Evolutionary conservation across 2,888 invertebrate species (phyloP).

Genomic region (Tachina fera): DNA sequence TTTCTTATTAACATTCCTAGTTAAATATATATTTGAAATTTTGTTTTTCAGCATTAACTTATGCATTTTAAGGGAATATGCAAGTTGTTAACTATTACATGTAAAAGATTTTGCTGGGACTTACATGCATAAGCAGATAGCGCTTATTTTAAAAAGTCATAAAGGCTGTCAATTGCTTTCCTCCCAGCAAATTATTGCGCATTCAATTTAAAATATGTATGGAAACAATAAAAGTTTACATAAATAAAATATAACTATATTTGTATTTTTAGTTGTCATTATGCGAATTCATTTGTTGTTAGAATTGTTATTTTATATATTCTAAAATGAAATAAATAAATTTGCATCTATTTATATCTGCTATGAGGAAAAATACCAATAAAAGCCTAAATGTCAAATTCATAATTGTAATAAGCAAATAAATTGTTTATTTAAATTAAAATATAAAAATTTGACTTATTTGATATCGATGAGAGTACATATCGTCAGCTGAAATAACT

Average conservation of each 20-base stretch:
- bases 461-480: background rate
- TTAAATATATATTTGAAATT: too few species aligned
- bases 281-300: background rate
- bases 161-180: constrained; percentile 34
- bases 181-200: constrained; percentile 19
- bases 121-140: background rate
- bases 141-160: constrained; percentile 21
- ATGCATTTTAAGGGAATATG: too few species aligned
- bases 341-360: background rate
- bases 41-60: too few species aligned
- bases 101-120: constrained; percentile 1
- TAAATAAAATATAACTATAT: constrained; percentile 5
- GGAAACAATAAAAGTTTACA: constrained; percentile 28
- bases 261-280: background rate
- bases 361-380: constrained; percentile 3
- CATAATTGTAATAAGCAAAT: constrained; percentile 24
- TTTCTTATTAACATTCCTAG: too few species aligned
- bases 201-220: constrained; percentile 35
- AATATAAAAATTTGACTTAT: background rate
- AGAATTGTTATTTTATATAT: constrained; percentile 3
- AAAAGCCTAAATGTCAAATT: constrained; percentile 21
- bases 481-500: background rate
- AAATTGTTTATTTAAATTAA: background rate
- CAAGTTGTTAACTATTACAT: too few species aligned
- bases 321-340: background rate